Conservation (phyloP, 2,888 invertebrate genomes). For the Microctonus aethiopoides region DNA sequence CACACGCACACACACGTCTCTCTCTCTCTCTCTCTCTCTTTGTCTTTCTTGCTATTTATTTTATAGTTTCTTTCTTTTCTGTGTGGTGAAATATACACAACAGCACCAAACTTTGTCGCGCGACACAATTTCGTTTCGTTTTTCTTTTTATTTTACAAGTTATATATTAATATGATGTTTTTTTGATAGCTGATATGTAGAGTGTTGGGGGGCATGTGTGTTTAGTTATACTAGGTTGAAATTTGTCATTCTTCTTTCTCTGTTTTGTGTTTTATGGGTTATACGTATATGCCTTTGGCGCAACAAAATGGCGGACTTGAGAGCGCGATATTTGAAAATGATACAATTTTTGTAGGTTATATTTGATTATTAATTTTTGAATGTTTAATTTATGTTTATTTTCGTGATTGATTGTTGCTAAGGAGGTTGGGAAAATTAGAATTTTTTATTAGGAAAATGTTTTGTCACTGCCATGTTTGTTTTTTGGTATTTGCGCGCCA, state of each 20-base stretch:
- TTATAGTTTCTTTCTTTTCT: neutral
- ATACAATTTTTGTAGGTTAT: too few relatives aligned
- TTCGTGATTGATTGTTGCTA: neutral
- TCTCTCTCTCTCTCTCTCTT: neutral
- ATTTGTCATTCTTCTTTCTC: neutral
- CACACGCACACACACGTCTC: neutral
- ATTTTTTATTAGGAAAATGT: too few relatives aligned
- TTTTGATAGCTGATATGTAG: neutral
- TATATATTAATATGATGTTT: too few relatives aligned
- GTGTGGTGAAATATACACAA: too few relatives aligned
- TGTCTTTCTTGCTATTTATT: neutral
- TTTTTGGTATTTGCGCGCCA: neutral
- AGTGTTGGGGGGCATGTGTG: neutral
- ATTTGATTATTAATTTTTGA: too few relatives aligned
- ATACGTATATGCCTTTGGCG: neutral
- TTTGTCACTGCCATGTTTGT: neutral
- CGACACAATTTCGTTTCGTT: neutral
- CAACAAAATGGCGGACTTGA: neutral
- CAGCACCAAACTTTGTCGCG: neutral
- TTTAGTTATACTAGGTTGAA: constrained; percentile 7
- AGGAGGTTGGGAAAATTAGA: too few relatives aligned
- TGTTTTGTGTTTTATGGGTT: neutral
- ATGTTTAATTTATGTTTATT: neutral
- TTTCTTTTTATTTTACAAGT: constrained; percentile 1
- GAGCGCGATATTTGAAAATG: too few relatives aligned